Conservation (phyloP, 1,140 invertebrate genomes). For the Ceratina australensis region DNA sequence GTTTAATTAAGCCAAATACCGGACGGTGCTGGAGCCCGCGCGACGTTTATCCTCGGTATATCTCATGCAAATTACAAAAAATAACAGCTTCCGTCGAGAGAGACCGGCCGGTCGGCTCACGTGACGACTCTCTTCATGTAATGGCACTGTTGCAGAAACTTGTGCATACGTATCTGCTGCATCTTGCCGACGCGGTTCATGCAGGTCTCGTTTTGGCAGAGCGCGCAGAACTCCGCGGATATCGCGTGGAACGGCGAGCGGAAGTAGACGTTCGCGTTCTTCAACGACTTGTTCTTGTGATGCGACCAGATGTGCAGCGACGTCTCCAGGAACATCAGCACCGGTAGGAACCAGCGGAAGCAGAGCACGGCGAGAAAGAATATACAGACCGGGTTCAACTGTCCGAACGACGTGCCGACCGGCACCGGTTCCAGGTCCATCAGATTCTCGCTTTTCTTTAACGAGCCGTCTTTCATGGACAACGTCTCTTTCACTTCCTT, state of each 20-base stretch:
- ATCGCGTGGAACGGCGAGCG: conserved; percentile 81
- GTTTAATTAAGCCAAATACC: neutral
- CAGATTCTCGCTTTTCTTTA: conserved; percentile 51
- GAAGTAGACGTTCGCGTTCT: conserved; percentile 79
- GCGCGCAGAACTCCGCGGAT: conserved; percentile 81
- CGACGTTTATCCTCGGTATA: neutral
- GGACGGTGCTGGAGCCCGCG: neutral
- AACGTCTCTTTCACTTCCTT: conserved; percentile 67
- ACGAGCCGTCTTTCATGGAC: conserved; percentile 29
- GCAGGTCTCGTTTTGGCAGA: conserved; percentile 79
- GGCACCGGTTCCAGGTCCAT: conserved; percentile 63
- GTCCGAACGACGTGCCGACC: conserved; percentile 68
- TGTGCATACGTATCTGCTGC: conserved; percentile 74
- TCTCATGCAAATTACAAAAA: neutral
- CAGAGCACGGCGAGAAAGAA: conserved; percentile 71
- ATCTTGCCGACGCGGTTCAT: conserved; percentile 77
- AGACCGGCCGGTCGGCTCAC: conserved; percentile 39
- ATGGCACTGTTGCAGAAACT: conserved; percentile 72
- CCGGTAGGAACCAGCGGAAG: conserved; percentile 70
- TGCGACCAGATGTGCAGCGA: conserved; percentile 81
- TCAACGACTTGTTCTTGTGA: conserved; percentile 79
- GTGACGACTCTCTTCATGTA: conserved; percentile 75
- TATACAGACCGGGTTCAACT: conserved; percentile 72
- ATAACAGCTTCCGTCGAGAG: neutral
- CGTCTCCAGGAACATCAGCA: conserved; percentile 70